Conservation (phyloP, 2,888 invertebrate species). For the Leptodirus hochenwartii region DNA sequence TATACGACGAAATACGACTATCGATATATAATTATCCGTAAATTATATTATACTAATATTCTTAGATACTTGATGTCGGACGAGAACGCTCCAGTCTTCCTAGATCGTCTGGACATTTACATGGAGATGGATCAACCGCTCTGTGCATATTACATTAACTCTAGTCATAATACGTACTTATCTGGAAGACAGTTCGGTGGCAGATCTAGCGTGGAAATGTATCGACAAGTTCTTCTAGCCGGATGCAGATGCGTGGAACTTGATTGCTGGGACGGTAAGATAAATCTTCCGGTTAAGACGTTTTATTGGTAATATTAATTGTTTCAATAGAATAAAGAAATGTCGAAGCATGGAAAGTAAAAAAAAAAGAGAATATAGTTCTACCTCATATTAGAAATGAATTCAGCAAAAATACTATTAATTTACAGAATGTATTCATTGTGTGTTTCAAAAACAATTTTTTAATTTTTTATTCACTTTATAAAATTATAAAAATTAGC, state of each 20-base stretch:
- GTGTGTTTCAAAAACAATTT: too few relatives aligned
- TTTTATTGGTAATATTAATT: not conserved
- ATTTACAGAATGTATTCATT: too few relatives aligned
- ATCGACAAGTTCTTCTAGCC: slow-evolving; percentile 87
- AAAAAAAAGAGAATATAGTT: too few relatives aligned
- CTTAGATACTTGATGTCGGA: slow-evolving; percentile 89
- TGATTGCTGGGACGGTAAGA: slow-evolving; percentile 87
- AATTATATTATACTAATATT: slow-evolving; percentile 3
- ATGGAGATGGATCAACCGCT: slow-evolving; percentile 99
- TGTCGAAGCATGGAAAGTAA: not conserved
- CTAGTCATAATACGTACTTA: slow-evolving; percentile 90
- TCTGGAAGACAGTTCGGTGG: slow-evolving; percentile 95
- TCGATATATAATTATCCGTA: too few relatives aligned
- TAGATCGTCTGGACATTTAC: slow-evolving; percentile 92
- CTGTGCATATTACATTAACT: slow-evolving; percentile 98
- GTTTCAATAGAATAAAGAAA: not conserved
- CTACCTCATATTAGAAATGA: too few relatives aligned
- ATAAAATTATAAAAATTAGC: too few relatives aligned
- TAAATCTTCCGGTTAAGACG: too few relatives aligned
- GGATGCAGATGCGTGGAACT: slow-evolving; percentile 97
- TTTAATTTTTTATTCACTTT: too few relatives aligned
- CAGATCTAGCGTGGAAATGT: slow-evolving; percentile 97
- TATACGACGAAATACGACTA: too few relatives aligned
- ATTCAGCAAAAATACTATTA: too few relatives aligned
- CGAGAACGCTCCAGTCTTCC: slow-evolving; percentile 97